These are phyloP conservation scores for Bagarius yarrelli DNA, from an alignment of 2,113 vertebrate species.

Conservation along the genomic window DNA sequence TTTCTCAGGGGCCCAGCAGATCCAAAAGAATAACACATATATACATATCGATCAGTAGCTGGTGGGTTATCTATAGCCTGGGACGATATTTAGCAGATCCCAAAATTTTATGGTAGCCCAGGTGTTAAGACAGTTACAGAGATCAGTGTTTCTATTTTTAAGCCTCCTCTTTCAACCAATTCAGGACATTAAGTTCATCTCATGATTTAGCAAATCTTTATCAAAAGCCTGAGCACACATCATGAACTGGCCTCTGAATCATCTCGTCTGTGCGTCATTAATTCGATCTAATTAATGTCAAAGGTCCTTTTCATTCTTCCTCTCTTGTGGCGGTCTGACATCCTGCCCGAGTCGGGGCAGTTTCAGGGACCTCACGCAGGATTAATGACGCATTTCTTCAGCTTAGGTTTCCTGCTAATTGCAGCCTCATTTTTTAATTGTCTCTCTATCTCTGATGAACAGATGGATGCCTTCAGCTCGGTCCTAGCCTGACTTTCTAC, in stretches of 20 bases:
- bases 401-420: conserved; percentile 24
- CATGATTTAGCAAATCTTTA: too few relatives aligned
- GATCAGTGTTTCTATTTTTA: too few relatives aligned
- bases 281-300: conserved; percentile 14
- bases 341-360: neutral
- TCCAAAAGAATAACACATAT: too few relatives aligned
- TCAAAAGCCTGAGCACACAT: too few relatives aligned
- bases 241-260: neutral
- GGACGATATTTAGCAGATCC: too few relatives aligned
- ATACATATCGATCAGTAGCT: too few relatives aligned
- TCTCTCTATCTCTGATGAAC: conserved; percentile 1
- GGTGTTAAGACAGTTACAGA: too few relatives aligned
- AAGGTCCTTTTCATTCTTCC: neutral
- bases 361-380: neutral
- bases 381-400: conserved; percentile 25
- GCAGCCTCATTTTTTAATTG: conserved; percentile 14
- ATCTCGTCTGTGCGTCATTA: neutral
- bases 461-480: neutral
- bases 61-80: too few relatives aligned
- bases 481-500: neutral
- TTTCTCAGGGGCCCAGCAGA: too few relatives aligned
- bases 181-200: too few relatives aligned
- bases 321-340: neutral
- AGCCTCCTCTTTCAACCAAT: too few relatives aligned
- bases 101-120: too few relatives aligned